Percentiles rank a stretch among this genome's conserved stretches.
Evolutionary conservation across 2,113 vertebrate species (phyloP).

Genomic region (Monopterus albus): DNA sequence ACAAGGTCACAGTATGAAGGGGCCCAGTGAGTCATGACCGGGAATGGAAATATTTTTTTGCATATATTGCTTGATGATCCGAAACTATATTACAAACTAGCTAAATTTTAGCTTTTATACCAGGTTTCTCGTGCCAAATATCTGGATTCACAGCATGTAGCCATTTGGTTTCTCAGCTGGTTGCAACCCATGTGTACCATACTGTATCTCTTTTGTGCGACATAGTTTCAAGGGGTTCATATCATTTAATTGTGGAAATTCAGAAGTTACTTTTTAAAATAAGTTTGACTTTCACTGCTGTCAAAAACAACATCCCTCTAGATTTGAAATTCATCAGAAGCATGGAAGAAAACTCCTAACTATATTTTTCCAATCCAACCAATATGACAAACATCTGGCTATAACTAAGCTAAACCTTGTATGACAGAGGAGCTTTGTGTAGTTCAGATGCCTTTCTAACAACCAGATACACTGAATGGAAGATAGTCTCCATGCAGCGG

Average conservation of each 20-base stretch:
- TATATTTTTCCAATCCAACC: neutral
- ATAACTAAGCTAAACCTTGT: constrained; percentile 15
- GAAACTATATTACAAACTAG: neutral
- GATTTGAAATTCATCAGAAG: too few species aligned
- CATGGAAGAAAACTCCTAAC: neutral
- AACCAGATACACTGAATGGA: constrained; percentile 43
- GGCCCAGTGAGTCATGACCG: constrained; percentile 33
- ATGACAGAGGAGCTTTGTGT: constrained; percentile 41
- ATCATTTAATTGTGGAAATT: constrained; percentile 40
- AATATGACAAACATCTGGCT: constrained; percentile 13
- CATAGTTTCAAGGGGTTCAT: too few species aligned
- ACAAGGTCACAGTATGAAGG: constrained; percentile 48
- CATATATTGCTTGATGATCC: constrained; percentile 7
- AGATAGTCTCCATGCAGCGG: constrained; percentile 43
- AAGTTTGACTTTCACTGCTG: neutral
- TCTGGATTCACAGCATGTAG: neutral
- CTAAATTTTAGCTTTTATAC: neutral
- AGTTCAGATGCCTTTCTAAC: constrained; percentile 32
- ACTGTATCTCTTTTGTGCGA: too few species aligned
- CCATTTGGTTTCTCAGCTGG: constrained; percentile 3
- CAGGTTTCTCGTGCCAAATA: neutral
- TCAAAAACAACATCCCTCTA: neutral
- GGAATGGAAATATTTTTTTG: constrained; percentile 19
- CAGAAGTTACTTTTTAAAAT: too few species aligned
- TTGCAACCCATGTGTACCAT: neutral